A percentile compares a stretch with the other conserved stretches of the same genome.
Evolutionary conservation across 2,797 vertebrate species (phyloP).

Genomic region (Chelonia mydas): DNA sequence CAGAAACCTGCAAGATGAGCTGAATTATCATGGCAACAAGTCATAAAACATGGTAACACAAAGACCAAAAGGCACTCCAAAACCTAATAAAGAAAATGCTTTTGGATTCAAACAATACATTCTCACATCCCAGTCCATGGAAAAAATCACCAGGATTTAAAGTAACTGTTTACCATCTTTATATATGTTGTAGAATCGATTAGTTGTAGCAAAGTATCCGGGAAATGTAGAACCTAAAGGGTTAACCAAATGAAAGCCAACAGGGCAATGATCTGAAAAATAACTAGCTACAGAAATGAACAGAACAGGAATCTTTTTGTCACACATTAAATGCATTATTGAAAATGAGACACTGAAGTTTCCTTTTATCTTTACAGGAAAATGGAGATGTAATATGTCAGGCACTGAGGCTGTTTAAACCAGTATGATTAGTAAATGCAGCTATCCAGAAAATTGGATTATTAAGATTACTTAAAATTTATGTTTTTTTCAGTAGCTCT

Average conservation of each 20-base stretch:
- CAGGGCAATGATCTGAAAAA: constrained; percentile 5
- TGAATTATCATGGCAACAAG: constrained; percentile 83
- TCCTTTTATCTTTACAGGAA: constrained; percentile 55
- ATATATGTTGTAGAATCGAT: neutral
- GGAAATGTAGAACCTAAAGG: neutral
- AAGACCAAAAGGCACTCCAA: constrained; percentile 50
- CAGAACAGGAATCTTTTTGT: constrained; percentile 28
- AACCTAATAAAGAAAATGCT: constrained; percentile 19
- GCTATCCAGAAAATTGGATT: constrained; percentile 14
- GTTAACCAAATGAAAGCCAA: constrained; percentile 29
- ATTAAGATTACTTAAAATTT: constrained; percentile 14
- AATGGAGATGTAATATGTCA: constrained; percentile 47
- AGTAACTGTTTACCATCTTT: neutral
- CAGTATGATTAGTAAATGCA: neutral
- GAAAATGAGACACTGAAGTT: constrained; percentile 44
- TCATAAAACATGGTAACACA: constrained; percentile 77
- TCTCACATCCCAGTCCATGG: neutral
- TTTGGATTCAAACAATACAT: neutral
- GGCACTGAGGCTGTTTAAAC: constrained; percentile 24
- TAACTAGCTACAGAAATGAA: constrained; percentile 32
- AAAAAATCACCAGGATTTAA: fast-evolving
- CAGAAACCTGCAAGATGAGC: constrained; percentile 80
- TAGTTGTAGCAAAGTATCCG: neutral
- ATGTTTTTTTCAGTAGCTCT: constrained; percentile 3
- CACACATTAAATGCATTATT: constrained; percentile 13